Evolutionary conservation across 2,797 vertebrate genomes (phyloP), one percentile per base, ranked within the genome.

Genomic region (Smutsia temminckii): DNA sequence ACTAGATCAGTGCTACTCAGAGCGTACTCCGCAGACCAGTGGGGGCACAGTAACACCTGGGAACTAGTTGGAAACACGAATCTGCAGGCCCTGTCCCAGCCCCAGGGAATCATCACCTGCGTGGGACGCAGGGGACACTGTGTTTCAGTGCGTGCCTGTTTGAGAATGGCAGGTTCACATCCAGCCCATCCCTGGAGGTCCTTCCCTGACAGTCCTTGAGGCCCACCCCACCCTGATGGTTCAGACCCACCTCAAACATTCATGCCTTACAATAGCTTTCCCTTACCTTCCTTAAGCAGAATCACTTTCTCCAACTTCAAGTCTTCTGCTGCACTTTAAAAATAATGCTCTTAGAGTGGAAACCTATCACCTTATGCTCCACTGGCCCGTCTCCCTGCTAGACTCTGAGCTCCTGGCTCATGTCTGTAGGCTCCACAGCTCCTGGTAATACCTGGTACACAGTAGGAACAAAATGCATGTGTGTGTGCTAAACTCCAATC

Each of bases 31-130:
- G 0, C 61, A 74, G 49, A 34, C 14, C 42, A 9, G 3, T 8
- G 6, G 14, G 53, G 8, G 4, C 37, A 8, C 55, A 8, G 46
- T 8, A 1, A 7, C 13, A 6, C 71, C 49, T 40, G 18, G 23
- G 34, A 71, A 13, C 55, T 3, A 7, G 9, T 18, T 16, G 40
- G 55, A 46, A 59, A 20, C 14, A 32, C 57, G 29, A 23, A 55
- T 2, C 29, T 40, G 1, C 0, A 0, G 37, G 42, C 59, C 27
- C 57, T 18, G 25, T 1, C 34, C 21, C 18, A 2, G 21, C 40
- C n/a, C 3, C 0, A n/a, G 10, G 29, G 42, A 51, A 6, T 42
- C 17, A 18, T 20, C 0, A 2, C n/a, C 46, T 64, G 7, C 3
- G 12, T 4, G 11, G 29, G 9, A 6, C 2, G 12, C 46, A 46